Conservation (phyloP, 2,113 vertebrate genomes). For the Fukomys damarensis region DNA sequence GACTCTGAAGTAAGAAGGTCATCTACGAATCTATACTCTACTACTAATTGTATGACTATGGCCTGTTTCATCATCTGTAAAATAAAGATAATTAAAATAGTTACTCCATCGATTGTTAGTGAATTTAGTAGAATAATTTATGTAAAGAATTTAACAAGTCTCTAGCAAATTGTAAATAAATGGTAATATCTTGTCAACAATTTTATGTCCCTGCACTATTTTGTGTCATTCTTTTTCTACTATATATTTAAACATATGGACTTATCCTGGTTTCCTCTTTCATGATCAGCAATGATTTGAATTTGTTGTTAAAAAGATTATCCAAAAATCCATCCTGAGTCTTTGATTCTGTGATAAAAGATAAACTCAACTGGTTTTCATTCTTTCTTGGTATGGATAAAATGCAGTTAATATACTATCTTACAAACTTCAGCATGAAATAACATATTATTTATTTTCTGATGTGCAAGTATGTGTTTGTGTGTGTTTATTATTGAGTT, state of each 20-base stretch:
- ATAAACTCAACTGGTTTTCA: constrained; percentile 36
- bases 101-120: background rate
- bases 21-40: background rate
- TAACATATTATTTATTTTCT: constrained; percentile 13
- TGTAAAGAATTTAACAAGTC: background rate
- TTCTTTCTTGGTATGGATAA: background rate
- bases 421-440: background rate
- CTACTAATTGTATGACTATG: background rate
- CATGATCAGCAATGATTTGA: background rate
- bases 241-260: background rate
- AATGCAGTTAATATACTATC: background rate
- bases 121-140: background rate
- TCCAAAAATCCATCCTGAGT: background rate
- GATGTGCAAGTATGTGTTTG: background rate
- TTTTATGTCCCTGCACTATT: background rate
- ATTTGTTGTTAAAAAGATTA: background rate
- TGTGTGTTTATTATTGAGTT: background rate
- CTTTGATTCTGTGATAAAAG: background rate
- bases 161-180: background rate
- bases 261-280: background rate
- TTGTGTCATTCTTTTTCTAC: background rate
- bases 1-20: background rate
- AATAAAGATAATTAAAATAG: constrained; percentile 1
- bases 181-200: background rate
- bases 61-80: background rate